Percentiles rank a stretch among this genome's conserved stretches.
Evolutionary conservation across 2,113 vertebrate genomes (phyloP).

Genomic region (Columbina picui): DNA sequence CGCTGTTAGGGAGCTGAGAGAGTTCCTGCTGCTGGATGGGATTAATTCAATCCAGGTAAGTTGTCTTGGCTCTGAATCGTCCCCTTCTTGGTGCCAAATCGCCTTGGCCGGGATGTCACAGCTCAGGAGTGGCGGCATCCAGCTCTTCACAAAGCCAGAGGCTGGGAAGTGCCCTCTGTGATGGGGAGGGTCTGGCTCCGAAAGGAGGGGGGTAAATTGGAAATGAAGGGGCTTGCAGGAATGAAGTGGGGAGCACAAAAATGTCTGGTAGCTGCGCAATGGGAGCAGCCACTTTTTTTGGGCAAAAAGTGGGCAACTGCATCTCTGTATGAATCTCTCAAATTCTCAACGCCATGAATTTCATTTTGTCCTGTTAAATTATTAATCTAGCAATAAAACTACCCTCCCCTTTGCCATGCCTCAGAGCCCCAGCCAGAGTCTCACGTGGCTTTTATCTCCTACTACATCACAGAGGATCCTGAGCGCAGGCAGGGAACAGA

Average conservation of each 20-base stretch:
- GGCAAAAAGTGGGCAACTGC: not conserved
- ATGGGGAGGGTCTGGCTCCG: rapidly evolving
- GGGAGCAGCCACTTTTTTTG: not conserved
- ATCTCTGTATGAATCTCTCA: not conserved
- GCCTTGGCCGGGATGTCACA: not conserved
- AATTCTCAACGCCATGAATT: not conserved
- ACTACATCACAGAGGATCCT: not conserved
- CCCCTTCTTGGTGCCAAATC: not conserved
- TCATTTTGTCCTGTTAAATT: slow-evolving; percentile 56
- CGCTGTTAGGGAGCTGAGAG: not conserved
- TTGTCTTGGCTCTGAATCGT: not conserved
- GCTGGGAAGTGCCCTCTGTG: not conserved
- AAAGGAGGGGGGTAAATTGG: not conserved
- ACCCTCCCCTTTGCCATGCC: not conserved
- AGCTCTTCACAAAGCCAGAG: not conserved
- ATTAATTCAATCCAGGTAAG: slow-evolving; percentile 39
- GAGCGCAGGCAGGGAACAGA: not conserved
- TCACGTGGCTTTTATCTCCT: not conserved
- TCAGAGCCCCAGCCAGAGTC: not conserved
- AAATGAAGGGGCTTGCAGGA: not conserved
- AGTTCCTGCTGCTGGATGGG: not conserved
- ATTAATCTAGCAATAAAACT: slow-evolving; percentile 50
- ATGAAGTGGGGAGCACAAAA: not conserved
- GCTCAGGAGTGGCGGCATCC: not conserved
- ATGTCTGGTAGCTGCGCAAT: not conserved